Evolutionary conservation across 2,797 vertebrate genomes (phyloP), one percentile per base, ranked within the genome.

Genomic region (Geotrypetes seraphini): DNA sequence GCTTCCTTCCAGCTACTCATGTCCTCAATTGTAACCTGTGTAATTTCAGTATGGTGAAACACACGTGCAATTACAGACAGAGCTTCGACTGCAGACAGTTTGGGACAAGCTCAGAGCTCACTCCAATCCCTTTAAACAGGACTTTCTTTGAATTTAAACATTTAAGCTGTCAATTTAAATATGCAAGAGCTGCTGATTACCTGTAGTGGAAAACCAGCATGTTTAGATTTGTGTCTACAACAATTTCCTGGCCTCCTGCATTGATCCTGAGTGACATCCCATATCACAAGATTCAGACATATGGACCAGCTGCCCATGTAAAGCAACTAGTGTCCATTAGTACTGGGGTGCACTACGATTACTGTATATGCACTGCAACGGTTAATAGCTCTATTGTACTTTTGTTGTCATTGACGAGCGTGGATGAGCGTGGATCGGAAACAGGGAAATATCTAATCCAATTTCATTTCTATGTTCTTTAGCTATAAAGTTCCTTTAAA

Each of bases 81-180:
- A 47, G 8, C 51, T 35, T 36, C 39, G 44, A 39, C 54, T 59
- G 67, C 4, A 43, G 35, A 57, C 57, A 51, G 6, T 46, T 33
- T 34, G 66, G 55, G 56, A 72, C 68, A 66, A 69, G 58, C 66
- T 62, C 59, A 25, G 12, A 49, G 47, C 56, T 59, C 64, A 50
- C 7, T 2, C 16, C 31, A 47, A 47, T 57, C 77, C 66, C 63
- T 66, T 46, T 45, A 71, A 74, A 81, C 53, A 44, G 69, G 71
- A 75, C 53, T 58, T 64, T 66, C 52, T 38, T 81, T 83, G 83
- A 90, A 87, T 87, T 79, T 72, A 84, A 81, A 83, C 82, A 81
- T 87, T 89, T 88, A 86, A 89, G 77, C 87, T 89, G 90, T 90
- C 89, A 79, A 79, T 81, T 84, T 29, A 71, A 85, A 86, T 88